Percentiles rank a stretch among this genome's conserved stretches.
Evolutionary conservation across 2,113 vertebrate species (phyloP).

Genomic region (Ceyx margarethae): DNA sequence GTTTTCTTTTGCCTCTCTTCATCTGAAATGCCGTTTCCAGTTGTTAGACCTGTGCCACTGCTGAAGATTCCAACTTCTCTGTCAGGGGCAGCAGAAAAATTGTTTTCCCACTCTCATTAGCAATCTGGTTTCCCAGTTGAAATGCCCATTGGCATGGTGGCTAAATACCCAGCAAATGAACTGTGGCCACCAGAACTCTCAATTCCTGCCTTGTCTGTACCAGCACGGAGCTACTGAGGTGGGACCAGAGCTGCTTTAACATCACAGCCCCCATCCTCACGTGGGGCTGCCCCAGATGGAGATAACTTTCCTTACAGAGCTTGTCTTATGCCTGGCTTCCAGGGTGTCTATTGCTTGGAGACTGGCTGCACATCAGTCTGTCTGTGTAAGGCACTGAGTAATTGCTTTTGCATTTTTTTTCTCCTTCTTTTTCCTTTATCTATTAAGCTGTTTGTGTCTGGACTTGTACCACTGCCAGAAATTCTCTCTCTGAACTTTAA

Average conservation of each 20-base stretch:
- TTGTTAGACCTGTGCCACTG: not conserved
- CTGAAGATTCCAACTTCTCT: not conserved
- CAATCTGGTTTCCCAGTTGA: not conserved
- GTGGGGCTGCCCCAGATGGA: not conserved
- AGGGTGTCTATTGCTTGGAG: not conserved
- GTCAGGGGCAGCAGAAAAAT: not conserved
- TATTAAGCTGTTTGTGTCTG: not conserved
- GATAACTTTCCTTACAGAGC: not conserved
- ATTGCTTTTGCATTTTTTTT: not conserved
- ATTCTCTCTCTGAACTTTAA: not conserved
- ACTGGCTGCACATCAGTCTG: not conserved
- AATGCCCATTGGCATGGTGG: not conserved
- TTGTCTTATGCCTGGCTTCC: not conserved
- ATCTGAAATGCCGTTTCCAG: not conserved
- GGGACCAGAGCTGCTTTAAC: not conserved
- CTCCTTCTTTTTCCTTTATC: not conserved
- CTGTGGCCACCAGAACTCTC: not conserved
- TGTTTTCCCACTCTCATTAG: not conserved
- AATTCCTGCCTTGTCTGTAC: accelerated
- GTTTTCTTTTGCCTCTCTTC: not conserved
- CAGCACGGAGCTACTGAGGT: not conserved
- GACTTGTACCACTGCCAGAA: not conserved
- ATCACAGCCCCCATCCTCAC: accelerated
- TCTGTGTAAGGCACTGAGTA: not conserved
- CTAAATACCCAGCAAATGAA: not conserved